Conservation (phyloP, 2,113 vertebrate species). For the Peromyscus californicus region DNA sequence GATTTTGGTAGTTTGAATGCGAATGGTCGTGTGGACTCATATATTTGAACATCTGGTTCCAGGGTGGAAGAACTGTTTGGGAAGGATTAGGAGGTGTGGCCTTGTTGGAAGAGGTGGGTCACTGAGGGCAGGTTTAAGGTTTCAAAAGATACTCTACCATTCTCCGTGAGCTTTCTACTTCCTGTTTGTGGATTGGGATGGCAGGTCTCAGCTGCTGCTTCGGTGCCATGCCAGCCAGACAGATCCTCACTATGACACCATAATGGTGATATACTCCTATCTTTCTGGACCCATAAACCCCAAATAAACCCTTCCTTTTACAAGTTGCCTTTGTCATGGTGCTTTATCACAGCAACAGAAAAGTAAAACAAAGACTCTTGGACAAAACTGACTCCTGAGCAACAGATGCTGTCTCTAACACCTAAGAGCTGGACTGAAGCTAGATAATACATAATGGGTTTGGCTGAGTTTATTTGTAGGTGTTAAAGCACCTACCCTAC, state of each 20-base stretch:
- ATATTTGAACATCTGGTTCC: neutral
- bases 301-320: neutral
- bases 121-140: neutral
- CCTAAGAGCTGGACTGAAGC: neutral
- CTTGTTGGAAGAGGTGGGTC: neutral
- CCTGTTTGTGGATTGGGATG: neutral
- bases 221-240: neutral
- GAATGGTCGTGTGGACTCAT: neutral
- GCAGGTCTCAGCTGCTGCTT: neutral
- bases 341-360: neutral
- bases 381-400: slow-evolving; percentile 34
- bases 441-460: neutral
- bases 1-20: neutral
- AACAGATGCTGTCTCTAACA: neutral
- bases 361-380: neutral
- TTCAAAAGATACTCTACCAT: neutral
- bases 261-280: neutral
- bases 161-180: neutral
- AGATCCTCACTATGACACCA: neutral
- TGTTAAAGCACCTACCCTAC: neutral
- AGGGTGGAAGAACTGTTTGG: neutral
- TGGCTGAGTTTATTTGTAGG: slow-evolving; percentile 14
- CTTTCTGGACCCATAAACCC: neutral
- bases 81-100: neutral
- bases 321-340: neutral